These are phyloP conservation scores for Gymnodraco acuticeps DNA, from an alignment of 2,797 vertebrate genomes.

Conservation along the genomic window DNA sequence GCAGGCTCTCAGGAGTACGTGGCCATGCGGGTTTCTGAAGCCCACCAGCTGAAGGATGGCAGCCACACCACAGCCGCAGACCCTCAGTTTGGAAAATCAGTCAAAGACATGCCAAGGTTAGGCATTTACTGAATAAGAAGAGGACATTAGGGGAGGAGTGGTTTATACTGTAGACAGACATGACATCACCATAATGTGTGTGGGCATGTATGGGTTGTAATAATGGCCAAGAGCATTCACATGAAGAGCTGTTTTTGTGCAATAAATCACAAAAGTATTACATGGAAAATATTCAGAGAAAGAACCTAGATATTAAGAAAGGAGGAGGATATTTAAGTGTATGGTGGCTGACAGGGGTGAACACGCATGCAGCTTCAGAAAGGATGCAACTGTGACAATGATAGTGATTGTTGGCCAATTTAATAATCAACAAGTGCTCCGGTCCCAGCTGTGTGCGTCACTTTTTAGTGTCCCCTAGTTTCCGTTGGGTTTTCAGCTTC, in stretches of 20 bases:
- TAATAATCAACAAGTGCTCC: too few relatives aligned
- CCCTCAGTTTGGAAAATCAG: conserved; percentile 92
- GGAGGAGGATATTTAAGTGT: not conserved
- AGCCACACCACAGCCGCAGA: conserved; percentile 81
- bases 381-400: too few relatives aligned
- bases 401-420: too few relatives aligned
- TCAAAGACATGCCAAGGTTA: conserved; percentile 94
- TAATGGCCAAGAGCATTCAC: not conserved
- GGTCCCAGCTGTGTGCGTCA: too few relatives aligned
- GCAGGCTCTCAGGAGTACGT: conserved; percentile 90
- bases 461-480: too few relatives aligned
- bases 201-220: not conserved
- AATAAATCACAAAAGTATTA: not conserved
- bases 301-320: not conserved
- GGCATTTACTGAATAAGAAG: not conserved
- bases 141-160: not conserved
- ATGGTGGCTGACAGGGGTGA: too few relatives aligned
- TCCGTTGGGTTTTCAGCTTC: too few relatives aligned
- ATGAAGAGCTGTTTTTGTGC: not conserved
- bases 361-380: too few relatives aligned
- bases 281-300: not conserved
- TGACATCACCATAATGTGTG: not conserved
- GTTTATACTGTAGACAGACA: not conserved
- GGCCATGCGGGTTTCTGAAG: conserved; percentile 90
- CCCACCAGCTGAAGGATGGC: conserved; percentile 89